Conservation (phyloP, 2,113 vertebrate species). For the Triplophysa tibetana region DNA sequence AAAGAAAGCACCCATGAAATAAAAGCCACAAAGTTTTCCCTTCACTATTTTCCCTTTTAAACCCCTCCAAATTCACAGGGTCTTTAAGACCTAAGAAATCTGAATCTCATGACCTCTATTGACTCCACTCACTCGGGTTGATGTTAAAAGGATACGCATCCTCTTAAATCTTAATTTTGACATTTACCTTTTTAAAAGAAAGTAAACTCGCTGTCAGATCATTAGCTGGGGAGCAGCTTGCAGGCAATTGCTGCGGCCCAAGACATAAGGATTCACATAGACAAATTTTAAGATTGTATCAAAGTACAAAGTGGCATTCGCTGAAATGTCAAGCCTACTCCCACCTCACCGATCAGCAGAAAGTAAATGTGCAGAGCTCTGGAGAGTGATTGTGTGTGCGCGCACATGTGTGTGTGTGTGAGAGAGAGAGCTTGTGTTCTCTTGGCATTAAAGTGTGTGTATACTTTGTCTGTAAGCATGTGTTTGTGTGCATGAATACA, state of each 20-base stretch:
- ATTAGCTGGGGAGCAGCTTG: constrained; percentile 5
- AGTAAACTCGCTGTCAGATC: constrained; percentile 16
- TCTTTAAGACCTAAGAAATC: neutral
- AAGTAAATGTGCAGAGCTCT: constrained; percentile 5
- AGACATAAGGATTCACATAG: constrained; percentile 26
- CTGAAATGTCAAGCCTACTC: constrained; percentile 26
- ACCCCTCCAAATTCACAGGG: no score
- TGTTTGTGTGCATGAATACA: neutral
- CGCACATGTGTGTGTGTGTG: neutral
- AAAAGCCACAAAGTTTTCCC: no score
- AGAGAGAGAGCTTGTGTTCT: neutral
- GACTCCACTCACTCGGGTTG: constrained; percentile 14
- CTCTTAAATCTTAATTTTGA: constrained; percentile 15
- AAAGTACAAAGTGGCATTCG: constrained; percentile 27
- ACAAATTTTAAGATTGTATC: constrained; percentile 4
- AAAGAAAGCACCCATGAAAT: no score
- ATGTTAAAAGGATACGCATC: constrained; percentile 12
- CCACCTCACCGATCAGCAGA: neutral
- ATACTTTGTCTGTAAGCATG: no score
- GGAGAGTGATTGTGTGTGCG: neutral
- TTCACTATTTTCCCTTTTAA: no score
- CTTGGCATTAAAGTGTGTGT: constrained; percentile 8
- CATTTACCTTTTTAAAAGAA: constrained; percentile 21
- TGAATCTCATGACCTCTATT: constrained; percentile 28
- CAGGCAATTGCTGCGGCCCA: neutral